Conservation (phyloP, 2,113 vertebrate species). For the Panthera uncia region DNA sequence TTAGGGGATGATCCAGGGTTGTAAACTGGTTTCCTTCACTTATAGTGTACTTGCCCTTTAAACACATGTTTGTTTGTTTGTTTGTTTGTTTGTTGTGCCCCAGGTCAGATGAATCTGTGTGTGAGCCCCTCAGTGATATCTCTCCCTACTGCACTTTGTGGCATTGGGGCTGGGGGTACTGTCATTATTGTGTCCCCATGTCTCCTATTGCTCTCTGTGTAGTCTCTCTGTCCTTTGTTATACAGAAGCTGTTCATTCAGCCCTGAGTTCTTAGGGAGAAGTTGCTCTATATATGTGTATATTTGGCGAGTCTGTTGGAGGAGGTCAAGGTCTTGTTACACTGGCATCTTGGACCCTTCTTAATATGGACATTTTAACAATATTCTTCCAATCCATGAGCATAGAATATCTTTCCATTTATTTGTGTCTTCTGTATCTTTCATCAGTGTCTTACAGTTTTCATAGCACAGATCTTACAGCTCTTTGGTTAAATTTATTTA, state of each 20-base stretch:
- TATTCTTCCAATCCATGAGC: not conserved
- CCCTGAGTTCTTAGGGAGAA: not conserved
- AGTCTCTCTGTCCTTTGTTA: not conserved
- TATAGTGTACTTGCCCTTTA: not conserved
- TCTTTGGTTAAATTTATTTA: not conserved
- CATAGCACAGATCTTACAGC: not conserved
- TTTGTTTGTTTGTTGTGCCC: not conserved
- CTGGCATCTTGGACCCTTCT: not conserved
- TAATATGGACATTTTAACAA: not conserved
- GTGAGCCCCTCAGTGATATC: not conserved
- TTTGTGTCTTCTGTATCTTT: not conserved
- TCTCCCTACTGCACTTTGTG: not conserved
- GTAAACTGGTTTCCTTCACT: not conserved
- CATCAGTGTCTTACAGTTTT: not conserved
- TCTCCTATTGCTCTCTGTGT: not conserved
- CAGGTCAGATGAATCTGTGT: not conserved
- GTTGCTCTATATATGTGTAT: not conserved
- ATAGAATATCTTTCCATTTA: not conserved
- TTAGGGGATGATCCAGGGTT: not conserved
- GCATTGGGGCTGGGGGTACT: not conserved
- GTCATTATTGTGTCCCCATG: not conserved
- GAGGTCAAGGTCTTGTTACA: not conserved
- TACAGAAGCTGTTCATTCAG: not conserved
- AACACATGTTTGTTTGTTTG: not conserved
- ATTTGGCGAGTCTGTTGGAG: not conserved